Conservation (phyloP, 2,797 vertebrate species). For the Heteromormyrus szaboi region DNA sequence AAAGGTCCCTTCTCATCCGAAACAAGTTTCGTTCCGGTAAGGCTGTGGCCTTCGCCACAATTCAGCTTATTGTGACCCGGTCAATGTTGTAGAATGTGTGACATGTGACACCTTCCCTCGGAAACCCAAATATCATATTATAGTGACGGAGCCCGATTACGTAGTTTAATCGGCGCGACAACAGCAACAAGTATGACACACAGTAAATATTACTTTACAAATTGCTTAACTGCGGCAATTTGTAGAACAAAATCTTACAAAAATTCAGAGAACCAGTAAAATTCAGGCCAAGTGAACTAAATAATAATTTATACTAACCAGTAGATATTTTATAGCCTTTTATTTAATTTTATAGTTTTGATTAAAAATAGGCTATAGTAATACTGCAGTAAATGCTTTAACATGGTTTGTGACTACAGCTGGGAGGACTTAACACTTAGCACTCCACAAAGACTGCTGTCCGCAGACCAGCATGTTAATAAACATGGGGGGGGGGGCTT, state of each 20-base stretch:
- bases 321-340: neutral
- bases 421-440: neutral
- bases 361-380: neutral
- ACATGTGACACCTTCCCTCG: neutral
- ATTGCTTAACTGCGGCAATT: neutral
- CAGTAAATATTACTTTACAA: neutral
- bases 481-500: neutral
- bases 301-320: neutral
- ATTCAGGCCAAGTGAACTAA: neutral
- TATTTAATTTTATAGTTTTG: too few species aligned
- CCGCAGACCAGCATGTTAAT: neutral
- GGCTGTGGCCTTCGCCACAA: neutral
- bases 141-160: neutral
- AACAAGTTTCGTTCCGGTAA: slow-evolving; percentile 90
- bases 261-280: neutral
- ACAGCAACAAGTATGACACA: neutral
- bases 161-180: neutral
- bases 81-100: neutral
- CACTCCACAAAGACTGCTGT: neutral
- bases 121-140: neutral
- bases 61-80: neutral
- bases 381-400: neutral
- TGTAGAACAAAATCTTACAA: neutral
- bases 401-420: neutral
- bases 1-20: slow-evolving; percentile 83